These are phyloP conservation scores for Acanthurus leucopareius DNA, from an alignment of 2,797 vertebrate species.

Conservation along the genomic window DNA sequence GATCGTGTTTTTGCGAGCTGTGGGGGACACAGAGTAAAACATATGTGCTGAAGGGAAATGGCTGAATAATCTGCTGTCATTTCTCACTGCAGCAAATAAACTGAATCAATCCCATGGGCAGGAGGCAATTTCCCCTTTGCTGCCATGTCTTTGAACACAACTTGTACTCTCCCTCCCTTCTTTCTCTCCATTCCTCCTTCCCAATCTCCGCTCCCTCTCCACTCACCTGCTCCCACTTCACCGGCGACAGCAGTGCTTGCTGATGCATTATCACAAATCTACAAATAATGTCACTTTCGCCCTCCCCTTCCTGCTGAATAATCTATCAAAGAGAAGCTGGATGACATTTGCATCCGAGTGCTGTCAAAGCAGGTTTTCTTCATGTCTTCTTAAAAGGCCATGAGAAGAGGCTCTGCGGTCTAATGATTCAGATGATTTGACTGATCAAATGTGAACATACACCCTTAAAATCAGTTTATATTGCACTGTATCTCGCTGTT, in stretches of 20 bases:
- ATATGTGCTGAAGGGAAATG: slow-evolving; percentile 68
- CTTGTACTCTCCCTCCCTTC: slow-evolving; percentile 13
- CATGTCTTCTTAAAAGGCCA: slow-evolving; percentile 59
- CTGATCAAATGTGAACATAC: slow-evolving; percentile 62
- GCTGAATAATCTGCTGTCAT: slow-evolving; percentile 85
- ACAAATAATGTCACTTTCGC: slow-evolving; percentile 62
- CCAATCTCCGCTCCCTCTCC: slow-evolving; percentile 12
- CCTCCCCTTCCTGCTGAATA: slow-evolving; percentile 57
- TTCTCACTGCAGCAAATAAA: slow-evolving; percentile 80
- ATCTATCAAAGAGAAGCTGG: slow-evolving; percentile 72
- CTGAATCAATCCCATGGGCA: slow-evolving; percentile 80
- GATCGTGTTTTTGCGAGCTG: slow-evolving; percentile 42
- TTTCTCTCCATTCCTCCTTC: slow-evolving; percentile 10
- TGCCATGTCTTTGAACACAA: slow-evolving; percentile 63
- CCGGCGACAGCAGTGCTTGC: slow-evolving; percentile 43
- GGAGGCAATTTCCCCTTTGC: slow-evolving; percentile 80
- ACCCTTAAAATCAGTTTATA: slow-evolving; percentile 51
- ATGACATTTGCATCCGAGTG: slow-evolving; percentile 63
- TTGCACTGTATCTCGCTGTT: slow-evolving; percentile 49
- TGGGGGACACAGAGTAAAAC: slow-evolving; percentile 65
- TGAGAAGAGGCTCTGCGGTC: slow-evolving; percentile 53
- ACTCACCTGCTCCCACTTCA: slow-evolving; percentile 44
- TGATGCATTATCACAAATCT: slow-evolving; percentile 73
- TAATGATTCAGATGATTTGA: slow-evolving; percentile 68
- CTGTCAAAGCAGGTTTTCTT: slow-evolving; percentile 69